Percentiles rank a stretch among this genome's conserved stretches.
These are phyloP conservation scores for Ancistrus triradiatus DNA, from an alignment of 2,113 vertebrate species.

Conservation along the genomic window DNA sequence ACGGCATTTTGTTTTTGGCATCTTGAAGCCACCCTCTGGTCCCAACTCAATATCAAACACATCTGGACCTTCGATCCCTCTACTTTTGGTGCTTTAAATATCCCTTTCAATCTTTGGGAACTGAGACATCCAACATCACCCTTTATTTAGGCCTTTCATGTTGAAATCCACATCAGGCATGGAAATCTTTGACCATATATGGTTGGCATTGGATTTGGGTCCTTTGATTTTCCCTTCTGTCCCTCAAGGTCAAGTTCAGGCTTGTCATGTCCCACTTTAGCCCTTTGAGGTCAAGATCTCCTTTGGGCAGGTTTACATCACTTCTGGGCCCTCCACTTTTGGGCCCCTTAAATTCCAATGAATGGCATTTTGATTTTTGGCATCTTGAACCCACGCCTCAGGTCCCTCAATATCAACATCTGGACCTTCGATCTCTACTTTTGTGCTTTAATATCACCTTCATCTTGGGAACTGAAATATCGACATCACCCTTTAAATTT, in stretches of 20 bases:
- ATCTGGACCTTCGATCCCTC: slow-evolving; percentile 38
- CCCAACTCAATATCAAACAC: slow-evolving; percentile 18
- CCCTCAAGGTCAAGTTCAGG: slow-evolving; percentile 19
- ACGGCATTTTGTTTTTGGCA: slow-evolving; percentile 20
- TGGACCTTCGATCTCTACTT: slow-evolving; percentile 20
- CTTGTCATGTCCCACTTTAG: too few species aligned
- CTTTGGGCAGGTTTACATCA: slow-evolving; percentile 46
- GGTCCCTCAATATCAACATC: slow-evolving; percentile 5
- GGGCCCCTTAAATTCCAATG: slow-evolving; percentile 34
- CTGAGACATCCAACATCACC: not conserved
- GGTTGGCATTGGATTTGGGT: slow-evolving; percentile 12
- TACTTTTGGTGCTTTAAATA: not conserved
- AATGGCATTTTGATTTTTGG: slow-evolving; percentile 31
- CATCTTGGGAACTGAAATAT: slow-evolving; percentile 21
- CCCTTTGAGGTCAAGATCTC: slow-evolving; percentile 15
- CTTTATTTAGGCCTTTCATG: slow-evolving; percentile 10
- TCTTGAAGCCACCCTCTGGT: not conserved
- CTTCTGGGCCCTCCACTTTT: slow-evolving; percentile 31
- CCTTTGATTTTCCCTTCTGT: slow-evolving; percentile 34
- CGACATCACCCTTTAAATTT: slow-evolving; percentile 13
- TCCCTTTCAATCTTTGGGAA: not conserved
- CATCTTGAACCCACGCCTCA: slow-evolving; percentile 26
- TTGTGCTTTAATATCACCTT: slow-evolving; percentile 26
- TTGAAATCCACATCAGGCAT: slow-evolving; percentile 36
- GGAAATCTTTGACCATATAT: slow-evolving; percentile 33